Base-by-base conservation (phyloP, 2,888 invertebrate genomes). In the Tinea pellionella region DNA sequence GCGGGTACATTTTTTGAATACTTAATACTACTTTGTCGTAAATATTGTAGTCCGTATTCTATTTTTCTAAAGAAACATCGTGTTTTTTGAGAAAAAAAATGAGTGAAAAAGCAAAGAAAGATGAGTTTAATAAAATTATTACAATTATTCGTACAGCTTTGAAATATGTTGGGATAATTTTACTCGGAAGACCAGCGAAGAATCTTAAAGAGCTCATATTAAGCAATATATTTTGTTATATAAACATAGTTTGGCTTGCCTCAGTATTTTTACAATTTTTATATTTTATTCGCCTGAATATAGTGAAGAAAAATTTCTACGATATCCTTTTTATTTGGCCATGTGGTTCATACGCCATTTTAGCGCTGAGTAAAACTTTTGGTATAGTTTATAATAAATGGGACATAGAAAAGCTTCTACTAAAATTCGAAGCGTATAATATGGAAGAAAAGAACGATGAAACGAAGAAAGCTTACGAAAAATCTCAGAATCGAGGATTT, bases 361-460 rank as follows among this genome's bases (percentile, higher is more conserved):
- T 19, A n/a, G 59, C 59, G 18, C 41, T 37, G 12, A 41, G 41
- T n/a, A 41, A 32, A 41, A 19, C 18, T 41, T 59, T 57, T 16
- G 37, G 57, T 18, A 57, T 57, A 32, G 32, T 32, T 30, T 57
- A 57, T 29, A 57, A 32, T 30, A 57, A 57, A 57, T 11, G n/a
- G n/a, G 13, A 57, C 13, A 57, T 57, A n/a, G 30, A 57, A 13
- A 32, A 24, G 9, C 57, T 57, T 15, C 30, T 13, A 41, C 42
- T 59, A 15, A 6, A 47, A 47, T 16, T 47, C 6, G 47, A 47
- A 15, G 47, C 47, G 6, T 47, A 47, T 16, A 47, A 47, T 16
- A 47, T 13, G 8, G 47, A 47, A 15, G 47, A 47, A 16, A 47
- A 47, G 16, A 15, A 47, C n/a, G 47, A 47, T 15, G 47, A 47